phyloP scores from a whole-genome alignment of 1,140 invertebrate species.

The Theocolax elegans region DNA sequence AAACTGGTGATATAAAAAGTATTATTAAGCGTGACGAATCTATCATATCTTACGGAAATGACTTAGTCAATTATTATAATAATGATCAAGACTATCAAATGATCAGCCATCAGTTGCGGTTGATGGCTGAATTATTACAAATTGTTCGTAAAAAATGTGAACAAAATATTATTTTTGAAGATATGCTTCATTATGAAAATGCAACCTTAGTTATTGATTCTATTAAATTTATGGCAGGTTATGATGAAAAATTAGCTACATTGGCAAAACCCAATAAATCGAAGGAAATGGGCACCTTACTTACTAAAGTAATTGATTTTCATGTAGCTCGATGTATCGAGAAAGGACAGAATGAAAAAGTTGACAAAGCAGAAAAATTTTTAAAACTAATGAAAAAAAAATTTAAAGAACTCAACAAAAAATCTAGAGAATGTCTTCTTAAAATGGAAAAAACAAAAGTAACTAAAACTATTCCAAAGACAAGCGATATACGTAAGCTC shows the following conservation, averaged over 20 bases:
- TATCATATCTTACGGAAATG: not conserved
- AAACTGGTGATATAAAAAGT: not conserved
- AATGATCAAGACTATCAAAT: not conserved
- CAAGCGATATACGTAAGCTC: not conserved
- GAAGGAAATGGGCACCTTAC: not conserved
- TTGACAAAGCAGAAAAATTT: not conserved
- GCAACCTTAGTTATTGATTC: not conserved
- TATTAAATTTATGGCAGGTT: not conserved
- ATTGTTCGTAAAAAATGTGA: not conserved
- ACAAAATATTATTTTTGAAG: not conserved
- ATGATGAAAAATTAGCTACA: not conserved
- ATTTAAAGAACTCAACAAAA: not conserved
- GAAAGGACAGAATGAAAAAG: not conserved
- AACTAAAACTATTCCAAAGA: not conserved
- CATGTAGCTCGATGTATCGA: too few species aligned
- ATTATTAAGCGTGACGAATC: not conserved
- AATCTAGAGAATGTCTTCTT: not conserved
- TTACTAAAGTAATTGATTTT: not conserved
- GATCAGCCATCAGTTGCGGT: not conserved
- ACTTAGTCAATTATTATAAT: not conserved
- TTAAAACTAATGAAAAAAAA: not conserved
- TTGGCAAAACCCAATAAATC: not conserved
- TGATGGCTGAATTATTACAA: not conserved
- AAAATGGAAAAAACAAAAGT: not conserved
- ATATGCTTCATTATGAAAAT: not conserved